phyloP scores from a whole-genome alignment of 2,113 vertebrate genomes.

The Mirza zaza region DNA sequence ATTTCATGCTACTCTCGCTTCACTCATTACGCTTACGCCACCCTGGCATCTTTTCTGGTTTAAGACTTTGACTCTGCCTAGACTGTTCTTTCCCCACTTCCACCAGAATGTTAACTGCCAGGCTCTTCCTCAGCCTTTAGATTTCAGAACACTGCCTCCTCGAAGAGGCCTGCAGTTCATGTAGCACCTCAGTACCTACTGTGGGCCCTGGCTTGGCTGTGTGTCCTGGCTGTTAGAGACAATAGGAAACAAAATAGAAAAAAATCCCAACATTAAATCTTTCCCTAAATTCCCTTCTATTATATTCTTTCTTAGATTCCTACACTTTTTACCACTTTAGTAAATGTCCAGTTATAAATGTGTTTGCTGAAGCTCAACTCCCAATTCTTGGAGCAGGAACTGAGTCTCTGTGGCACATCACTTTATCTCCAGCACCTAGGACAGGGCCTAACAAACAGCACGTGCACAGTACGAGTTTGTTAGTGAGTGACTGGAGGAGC shows the following conservation, averaged over 20 bases:
- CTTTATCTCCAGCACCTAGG: background rate
- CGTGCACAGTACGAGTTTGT: accelerated
- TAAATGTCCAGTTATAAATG: background rate
- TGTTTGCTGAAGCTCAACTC: no score
- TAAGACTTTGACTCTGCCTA: background rate
- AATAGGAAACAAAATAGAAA: accelerated
- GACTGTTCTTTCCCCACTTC: background rate
- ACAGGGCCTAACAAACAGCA: accelerated
- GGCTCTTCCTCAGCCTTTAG: background rate
- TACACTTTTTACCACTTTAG: accelerated
- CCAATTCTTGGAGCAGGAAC: background rate
- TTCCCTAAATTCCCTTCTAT: background rate
- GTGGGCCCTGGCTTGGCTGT: background rate
- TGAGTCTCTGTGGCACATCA: accelerated
- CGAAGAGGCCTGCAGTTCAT: background rate
- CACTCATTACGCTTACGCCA: accelerated
- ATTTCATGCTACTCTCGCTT: background rate
- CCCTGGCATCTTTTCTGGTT: background rate
- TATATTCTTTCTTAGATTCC: background rate
- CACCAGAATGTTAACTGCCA: background rate
- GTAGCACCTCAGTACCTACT: background rate
- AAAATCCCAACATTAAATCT: background rate
- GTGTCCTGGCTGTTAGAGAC: background rate
- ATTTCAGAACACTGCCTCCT: background rate
- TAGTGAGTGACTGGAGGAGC: background rate